Base-by-base conservation (phyloP, 2,113 vertebrate species). In the Mirza zaza region DNA sequence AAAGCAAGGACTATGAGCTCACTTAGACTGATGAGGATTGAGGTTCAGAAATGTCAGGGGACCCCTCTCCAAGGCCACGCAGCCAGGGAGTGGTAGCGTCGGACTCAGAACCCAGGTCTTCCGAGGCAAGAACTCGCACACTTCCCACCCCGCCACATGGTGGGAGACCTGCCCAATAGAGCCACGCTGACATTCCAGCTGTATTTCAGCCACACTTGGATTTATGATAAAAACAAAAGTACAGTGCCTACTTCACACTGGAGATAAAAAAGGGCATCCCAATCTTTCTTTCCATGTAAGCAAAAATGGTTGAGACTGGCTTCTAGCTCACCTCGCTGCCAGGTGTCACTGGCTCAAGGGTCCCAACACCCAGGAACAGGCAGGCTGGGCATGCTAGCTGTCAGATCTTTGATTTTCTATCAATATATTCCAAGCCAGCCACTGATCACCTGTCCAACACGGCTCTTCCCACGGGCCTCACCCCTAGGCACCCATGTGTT, bases 361-460 rank as follows among this genome's bases (percentile, higher is more conserved):
- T 36, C 25, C 61, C n/a, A 25, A 6, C 18, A 63, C 52, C 42
- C 68, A 29, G 25, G 18, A 20, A 34, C 4, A 14, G 52, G 50
- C 50, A 9, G 14, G 59, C 4, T 42, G 17, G 42, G 36, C 50
- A 32, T 13, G 2, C 18, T 75, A 11, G 8, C 5, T 8, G 32
- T 45, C 42, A 52, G 21, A 29, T n/a, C 34, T 50, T 34, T 55
- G 14, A 18, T 42, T 39, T 59, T 34, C 36, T 39, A 0, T 23
- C 32, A 39, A 2, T 39, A 7, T 4, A 32, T 23, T 75, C 32
- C 59, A 50, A 23, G 21, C 21, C 55, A 57, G 34, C 5, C 13
- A 61, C 2, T 0, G 0, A 32, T 2, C 0, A 0, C 17, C 17
- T 27, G 34, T 6, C 36, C 63, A 39, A 59, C 23, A 36, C 4